Percentiles rank a stretch among this genome's conserved stretches.
These are phyloP conservation scores for Sialis fuliginosa DNA, from an alignment of 2,888 invertebrate genomes.

Conservation along the genomic window DNA sequence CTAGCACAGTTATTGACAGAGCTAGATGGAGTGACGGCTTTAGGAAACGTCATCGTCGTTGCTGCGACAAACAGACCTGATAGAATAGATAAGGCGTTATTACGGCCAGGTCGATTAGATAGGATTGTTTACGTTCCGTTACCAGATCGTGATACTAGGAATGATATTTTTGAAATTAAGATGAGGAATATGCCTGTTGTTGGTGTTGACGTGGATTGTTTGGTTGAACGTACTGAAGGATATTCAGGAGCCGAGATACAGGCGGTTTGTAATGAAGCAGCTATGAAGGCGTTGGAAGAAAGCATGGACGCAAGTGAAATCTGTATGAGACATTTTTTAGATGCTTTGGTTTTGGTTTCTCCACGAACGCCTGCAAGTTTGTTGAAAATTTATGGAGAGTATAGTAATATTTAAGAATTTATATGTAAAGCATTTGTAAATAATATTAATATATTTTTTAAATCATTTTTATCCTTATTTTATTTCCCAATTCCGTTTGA, in stretches of 20 bases:
- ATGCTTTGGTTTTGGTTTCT: slow-evolving; percentile 48
- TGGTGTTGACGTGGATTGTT: slow-evolving; percentile 43
- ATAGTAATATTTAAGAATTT: slow-evolving; percentile 11
- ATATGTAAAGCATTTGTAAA: too few species aligned
- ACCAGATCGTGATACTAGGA: slow-evolving; percentile 63
- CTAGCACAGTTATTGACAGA: slow-evolving; percentile 86
- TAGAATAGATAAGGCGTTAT: slow-evolving; percentile 79
- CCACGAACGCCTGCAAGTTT: slow-evolving; percentile 60
- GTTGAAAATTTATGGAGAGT: slow-evolving; percentile 56
- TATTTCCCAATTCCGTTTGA: too few species aligned
- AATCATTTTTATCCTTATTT: too few species aligned
- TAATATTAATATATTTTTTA: too few species aligned
- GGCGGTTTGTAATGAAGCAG: slow-evolving; percentile 86
- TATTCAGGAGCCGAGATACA: slow-evolving; percentile 91
- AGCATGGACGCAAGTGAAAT: slow-evolving; percentile 45
- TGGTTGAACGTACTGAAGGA: slow-evolving; percentile 53
- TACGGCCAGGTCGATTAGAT: slow-evolving; percentile 83
- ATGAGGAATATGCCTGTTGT: slow-evolving; percentile 51
- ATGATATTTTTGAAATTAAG: slow-evolving; percentile 67
- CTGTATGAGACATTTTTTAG: slow-evolving; percentile 48
- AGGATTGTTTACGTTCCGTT: slow-evolving; percentile 83
- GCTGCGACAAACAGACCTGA: slow-evolving; percentile 97
- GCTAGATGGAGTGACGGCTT: slow-evolving; percentile 79
- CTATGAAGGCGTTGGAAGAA: slow-evolving; percentile 64
- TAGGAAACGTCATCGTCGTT: slow-evolving; percentile 74